phyloP scores from a whole-genome alignment of 2,113 vertebrate species.

The cat (Felis catus) region F.catus_Fca126_mat1.0 CM031418.1:75332501-75333000 shows the following conservation, averaged over 20 bases:
- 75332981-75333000: not conserved
- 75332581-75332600: no score
- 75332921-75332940: not conserved
- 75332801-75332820: not conserved
- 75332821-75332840: not conserved
- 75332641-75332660: no score
- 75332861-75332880: not conserved
- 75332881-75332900: not conserved
- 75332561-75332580: no score
- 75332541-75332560: no score
- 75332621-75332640: no score
- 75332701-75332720: not conserved
- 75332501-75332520: no score
- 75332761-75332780: not conserved
- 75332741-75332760: not conserved
- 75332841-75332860: not conserved
- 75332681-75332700: not conserved
- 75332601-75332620: no score
- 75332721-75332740: not conserved
- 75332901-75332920: conserved; percentile 19
- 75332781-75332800: not conserved
- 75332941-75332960: not conserved
- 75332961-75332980: not conserved
- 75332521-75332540: no score
- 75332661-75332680: no score